These are phyloP conservation scores for Aphelenchoides bicaudatus DNA, from an alignment of 2,888 invertebrate species.

Conservation along the genomic window DNA sequence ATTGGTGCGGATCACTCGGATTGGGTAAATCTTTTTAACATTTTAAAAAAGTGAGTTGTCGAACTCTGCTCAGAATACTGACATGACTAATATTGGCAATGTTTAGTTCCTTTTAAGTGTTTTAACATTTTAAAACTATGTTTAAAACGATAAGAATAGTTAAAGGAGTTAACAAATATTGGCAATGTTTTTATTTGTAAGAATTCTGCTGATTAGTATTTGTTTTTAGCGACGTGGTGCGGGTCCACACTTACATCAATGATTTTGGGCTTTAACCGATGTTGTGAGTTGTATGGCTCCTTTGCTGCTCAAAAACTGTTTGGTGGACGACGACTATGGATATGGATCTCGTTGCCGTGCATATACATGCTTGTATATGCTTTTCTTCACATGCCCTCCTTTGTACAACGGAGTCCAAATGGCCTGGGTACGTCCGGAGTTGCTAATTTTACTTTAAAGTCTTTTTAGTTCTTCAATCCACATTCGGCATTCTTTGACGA, in stretches of 20 bases:
- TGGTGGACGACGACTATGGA: slow-evolving; percentile 15
- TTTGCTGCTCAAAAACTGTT: slow-evolving; percentile 1
- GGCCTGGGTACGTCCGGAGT: slow-evolving; percentile 6
- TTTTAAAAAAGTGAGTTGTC: too few species aligned
- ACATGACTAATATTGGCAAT: too few species aligned
- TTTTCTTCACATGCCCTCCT: slow-evolving; percentile 5
- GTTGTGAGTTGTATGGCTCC: slow-evolving; percentile 9
- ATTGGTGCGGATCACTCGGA: slow-evolving; percentile 21
- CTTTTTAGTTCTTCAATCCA: slow-evolving; percentile 11
- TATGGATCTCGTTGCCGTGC: slow-evolving; percentile 8
- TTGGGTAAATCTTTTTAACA: too few species aligned
- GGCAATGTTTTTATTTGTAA: too few species aligned
- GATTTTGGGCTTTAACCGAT: slow-evolving; percentile 12
- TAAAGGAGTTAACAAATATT: too few species aligned
- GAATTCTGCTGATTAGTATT: too few species aligned
- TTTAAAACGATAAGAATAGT: too few species aligned
- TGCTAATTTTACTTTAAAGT: not conserved
- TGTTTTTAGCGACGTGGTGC: slow-evolving; percentile 13
- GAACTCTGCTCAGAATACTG: too few species aligned
- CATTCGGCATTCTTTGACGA: slow-evolving; percentile 5
- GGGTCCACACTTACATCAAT: slow-evolving; percentile 16
- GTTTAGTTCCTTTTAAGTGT: too few species aligned
- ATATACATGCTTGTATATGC: slow-evolving; percentile 3
- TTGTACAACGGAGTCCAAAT: slow-evolving; percentile 16
- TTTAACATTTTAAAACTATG: too few species aligned